phyloP scores from a whole-genome alignment of 2,888 invertebrate species.

The Calliphora vomitoria region DNA sequence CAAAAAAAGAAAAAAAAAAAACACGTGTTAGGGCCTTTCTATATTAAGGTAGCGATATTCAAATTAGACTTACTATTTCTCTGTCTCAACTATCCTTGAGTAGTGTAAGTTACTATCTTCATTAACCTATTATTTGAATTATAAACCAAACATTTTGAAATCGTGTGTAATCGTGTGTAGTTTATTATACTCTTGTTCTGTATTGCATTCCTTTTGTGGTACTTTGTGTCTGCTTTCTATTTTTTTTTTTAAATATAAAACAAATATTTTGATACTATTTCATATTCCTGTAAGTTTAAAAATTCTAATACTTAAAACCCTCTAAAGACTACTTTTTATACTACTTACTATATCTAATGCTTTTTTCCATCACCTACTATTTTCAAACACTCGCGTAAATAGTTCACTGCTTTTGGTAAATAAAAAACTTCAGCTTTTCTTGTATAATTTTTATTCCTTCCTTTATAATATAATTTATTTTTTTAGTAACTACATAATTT shows the following conservation, averaged over 20 bases:
- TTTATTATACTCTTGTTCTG: constrained; percentile 39
- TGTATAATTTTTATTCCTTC: constrained; percentile 61
- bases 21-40: no score
- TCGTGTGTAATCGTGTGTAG: constrained; percentile 55
- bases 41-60: no score
- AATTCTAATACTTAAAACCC: constrained; percentile 31
- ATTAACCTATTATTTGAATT: constrained; percentile 62
- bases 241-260: constrained; percentile 1
- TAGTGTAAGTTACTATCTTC: constrained; percentile 60
- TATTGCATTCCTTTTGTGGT: constrained; percentile 60
- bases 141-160: constrained; percentile 40
- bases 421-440: constrained; percentile 60
- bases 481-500: constrained; percentile 54
- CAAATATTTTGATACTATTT: constrained; percentile 45
- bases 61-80: no score
- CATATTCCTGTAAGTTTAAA: constrained; percentile 44
- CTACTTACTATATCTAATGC: constrained; percentile 45
- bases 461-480: constrained; percentile 55
- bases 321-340: constrained; percentile 60
- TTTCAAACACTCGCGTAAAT: constrained; percentile 65
- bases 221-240: constrained; percentile 50
- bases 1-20: no score
- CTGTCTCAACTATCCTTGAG: constrained; percentile 8
- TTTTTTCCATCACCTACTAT: constrained; percentile 62
- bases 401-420: constrained; percentile 68